phyloP scores from a whole-genome alignment of 92 coral and sea anemone species.

The Palythoa heliodiscus region DNA sequence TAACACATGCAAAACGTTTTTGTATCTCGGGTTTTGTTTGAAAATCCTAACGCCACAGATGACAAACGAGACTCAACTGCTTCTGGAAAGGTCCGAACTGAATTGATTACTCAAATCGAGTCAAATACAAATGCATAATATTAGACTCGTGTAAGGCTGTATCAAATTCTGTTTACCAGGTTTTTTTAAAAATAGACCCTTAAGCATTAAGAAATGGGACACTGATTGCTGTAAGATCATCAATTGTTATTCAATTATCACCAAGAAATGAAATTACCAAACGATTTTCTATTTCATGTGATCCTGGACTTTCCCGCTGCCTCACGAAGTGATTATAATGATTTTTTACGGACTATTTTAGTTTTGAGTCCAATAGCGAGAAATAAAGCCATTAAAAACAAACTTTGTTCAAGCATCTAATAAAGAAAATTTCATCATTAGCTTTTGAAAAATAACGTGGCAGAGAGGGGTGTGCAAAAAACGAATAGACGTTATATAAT shows the following conservation, averaged over 20 bases:
- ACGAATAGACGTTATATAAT: background rate
- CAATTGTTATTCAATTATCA: conserved; percentile 24
- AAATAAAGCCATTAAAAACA: background rate
- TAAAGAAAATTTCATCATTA: background rate
- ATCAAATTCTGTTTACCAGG: too few species aligned
- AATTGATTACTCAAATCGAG: too few species aligned
- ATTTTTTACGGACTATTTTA: background rate
- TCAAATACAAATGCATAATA: too few species aligned
- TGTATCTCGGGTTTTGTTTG: too few species aligned
- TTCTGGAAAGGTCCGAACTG: too few species aligned
- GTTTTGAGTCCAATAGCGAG: background rate
- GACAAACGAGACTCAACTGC: too few species aligned
- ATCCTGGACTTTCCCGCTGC: background rate
- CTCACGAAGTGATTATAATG: background rate
- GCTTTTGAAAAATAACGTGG: background rate
- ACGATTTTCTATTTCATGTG: background rate
- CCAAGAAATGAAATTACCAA: conserved; percentile 1
- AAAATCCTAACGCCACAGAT: too few species aligned
- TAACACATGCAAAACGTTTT: too few species aligned
- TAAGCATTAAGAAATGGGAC: background rate
- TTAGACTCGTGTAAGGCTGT: too few species aligned
- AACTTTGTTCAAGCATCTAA: background rate
- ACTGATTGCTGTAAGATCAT: background rate
- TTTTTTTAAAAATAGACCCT: too few species aligned
- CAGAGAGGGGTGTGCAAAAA: background rate